Base-by-base conservation (phyloP, 1,140 invertebrate genomes). In the Sinonovacula constricta region DNA sequence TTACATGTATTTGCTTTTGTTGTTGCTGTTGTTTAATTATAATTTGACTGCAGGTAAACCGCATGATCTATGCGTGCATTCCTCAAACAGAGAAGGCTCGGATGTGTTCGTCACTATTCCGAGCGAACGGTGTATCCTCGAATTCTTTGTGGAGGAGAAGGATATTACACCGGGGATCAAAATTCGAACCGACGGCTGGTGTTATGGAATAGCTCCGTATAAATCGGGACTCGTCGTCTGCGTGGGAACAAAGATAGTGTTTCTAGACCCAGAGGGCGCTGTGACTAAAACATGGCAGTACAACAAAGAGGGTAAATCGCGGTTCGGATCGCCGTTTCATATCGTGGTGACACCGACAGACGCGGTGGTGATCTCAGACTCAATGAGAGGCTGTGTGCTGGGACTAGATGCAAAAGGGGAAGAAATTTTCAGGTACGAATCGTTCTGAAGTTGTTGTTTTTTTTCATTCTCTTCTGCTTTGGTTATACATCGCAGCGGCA, bases 71-170 rank as follows among this genome's bases (percentile, higher is more conserved):
- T 76, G 72, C 45, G 18, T 76, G 24, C 72, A 76, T 22, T 76
- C 72, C 0, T 76, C 72, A 15, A 76, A 76, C 26, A 12, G 53
- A 7, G 63, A 66, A 22, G 72, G 72, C 1, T 65, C 60, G 3
- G 72, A 76, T 22, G 62, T 76, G 33, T 67, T 54, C 28, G 63
- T 76, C 18, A 76, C 72, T 12, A 67, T 76, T 12, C 72, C 72
- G 10, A 67, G 62, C 14, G 72, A 67, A 18, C 15, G 63, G 57
- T 39, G 49, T 0, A 67, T 76, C 3, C 34, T 57, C 33, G 72
- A 76, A 26, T 67, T 76, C 33, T 76, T 31, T 54, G 54, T 76
- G 0, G 72, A 76, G 1, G 72, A 26, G n/a, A 66, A 33, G 31
- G 12, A 30, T 34, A 76, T 76, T 18, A 57, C 49, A 1, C 72